Evolutionary conservation across 1,140 invertebrate genomes (phyloP), one percentile per base, ranked within the genome.

Genomic region (Leguminivora glycinivorella): DNA sequence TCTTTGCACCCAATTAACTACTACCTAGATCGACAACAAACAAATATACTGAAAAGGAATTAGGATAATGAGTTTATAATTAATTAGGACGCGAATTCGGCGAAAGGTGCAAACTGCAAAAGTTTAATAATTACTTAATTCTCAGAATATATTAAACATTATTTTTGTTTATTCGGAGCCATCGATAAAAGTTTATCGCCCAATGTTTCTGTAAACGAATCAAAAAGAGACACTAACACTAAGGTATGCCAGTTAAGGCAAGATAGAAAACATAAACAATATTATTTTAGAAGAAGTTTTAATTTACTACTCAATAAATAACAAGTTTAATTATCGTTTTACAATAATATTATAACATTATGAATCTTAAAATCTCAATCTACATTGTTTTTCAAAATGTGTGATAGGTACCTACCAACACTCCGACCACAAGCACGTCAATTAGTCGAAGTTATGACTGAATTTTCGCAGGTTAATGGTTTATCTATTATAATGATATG

Each of bases 1-100:
- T 89, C 88, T 91, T 91, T 89, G 87, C 81, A 89, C 88, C 88
- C 85, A 90, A 88, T 89, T 89, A 90, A 83, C 78, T 77, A 72
- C 85, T 82, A 82, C 79, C 79, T 80, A 83, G 70, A 84, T 84
- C 81, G 83, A 84, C 84, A 86, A 80, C 77, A 83, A 82, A 83
- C 73, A 77, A 75, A 77, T 31, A 12, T 17, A 29, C 25, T n/a
- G 47, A 22, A 52, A 52, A 34, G n/a, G 26, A 63, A 63, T 63
- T 34, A 17, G 12, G 17, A 63, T 34, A 29, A 29, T 67, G 12
- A 22, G 7, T 22, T 22, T 17, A 40, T 40, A 17, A 31, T 67
- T 67, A 19, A 67, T 67, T 43, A 24, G 66, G 66, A 40, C 24
- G 19, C 47, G 47, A 52, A 52, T 74, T 68, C 63, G 69, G 72